Evolutionary conservation across 1,140 invertebrate genomes (phyloP), one percentile per base, ranked within the genome.

Genomic region (Paraescarpia echinospica): DNA sequence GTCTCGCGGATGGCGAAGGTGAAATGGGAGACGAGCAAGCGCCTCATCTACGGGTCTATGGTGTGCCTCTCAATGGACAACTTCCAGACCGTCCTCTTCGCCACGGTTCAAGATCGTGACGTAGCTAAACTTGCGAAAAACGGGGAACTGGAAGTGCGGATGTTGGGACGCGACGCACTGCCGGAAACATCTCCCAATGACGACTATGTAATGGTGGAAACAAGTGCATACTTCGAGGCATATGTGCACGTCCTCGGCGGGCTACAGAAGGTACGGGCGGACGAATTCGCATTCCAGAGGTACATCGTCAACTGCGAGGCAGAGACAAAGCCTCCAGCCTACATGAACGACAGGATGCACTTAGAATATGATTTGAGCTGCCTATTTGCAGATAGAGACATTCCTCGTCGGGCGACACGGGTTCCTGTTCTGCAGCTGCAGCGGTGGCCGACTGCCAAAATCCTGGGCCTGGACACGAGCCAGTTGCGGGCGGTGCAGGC

Each of bases 11-110:
- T 95, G 51, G 93, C 90, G 31, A 89, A 91, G 48, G 93, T 96
- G 4, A 94, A 95, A 2, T 96, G 96, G 96, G 93, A 95, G 35
- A 92, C 92, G 1, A 96, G 96, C 0, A 97, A 97, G 94, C 95
- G 97, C 91, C 97, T 98, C 41, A 96, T 98, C 94, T 97, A 96
- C 95, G 98, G 98, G 0, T 97, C 97, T 0, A 95, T 98, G n/a
- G 94, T 98, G 0, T 97, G 97, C 93, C 96, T 98, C 35, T 97
- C 97, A 0, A 95, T 94, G 18, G 97, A 98, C 94, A 96, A 97
- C 91, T 98, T 98, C 95, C 95, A 96, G 41, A 97, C 96, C 48
- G 96, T 98, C 51, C 95, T 97, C 59, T 97, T 98, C 94, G 98
- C 97, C 33, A 97, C 97, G 1, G 97, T 98, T 34, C 94, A 96